These are phyloP conservation scores for Hexactinellida sp. DNA, from an alignment of 37 sponge, comb jelly and placozoan species.

Conservation along the genomic window DNA sequence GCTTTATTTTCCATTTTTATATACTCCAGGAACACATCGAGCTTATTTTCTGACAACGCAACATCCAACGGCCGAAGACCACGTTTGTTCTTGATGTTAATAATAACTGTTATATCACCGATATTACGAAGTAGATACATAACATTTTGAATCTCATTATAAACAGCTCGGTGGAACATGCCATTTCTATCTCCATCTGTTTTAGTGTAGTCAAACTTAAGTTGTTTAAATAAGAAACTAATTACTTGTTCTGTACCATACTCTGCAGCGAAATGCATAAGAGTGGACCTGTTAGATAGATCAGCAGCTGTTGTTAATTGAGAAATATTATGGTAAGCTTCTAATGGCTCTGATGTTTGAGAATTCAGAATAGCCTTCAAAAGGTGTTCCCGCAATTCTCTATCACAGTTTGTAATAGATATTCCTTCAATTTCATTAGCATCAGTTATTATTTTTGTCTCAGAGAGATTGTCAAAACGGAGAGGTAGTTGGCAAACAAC, in stretches of 20 bases:
- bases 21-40: not conserved
- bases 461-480: not conserved
- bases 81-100: not conserved
- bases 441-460: not conserved
- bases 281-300: not conserved
- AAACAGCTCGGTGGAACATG: not conserved
- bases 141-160: not conserved
- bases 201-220: not conserved
- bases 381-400: not conserved
- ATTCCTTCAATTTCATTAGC: not conserved
- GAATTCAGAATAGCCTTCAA: not conserved
- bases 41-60: not conserved
- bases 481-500: not conserved
- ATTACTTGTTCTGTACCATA: not conserved
- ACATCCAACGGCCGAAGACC: not conserved
- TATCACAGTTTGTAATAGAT: not conserved
- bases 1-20: not conserved
- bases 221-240: not conserved
- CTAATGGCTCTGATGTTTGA: not conserved
- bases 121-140: not conserved
- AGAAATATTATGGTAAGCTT: not conserved
- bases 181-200: not conserved
- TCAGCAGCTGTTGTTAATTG: not conserved
- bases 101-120: not conserved
- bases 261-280: not conserved